Evolutionary conservation across 2,888 invertebrate species (phyloP).

Genomic region (Eupithecia tripunctaria): DNA sequence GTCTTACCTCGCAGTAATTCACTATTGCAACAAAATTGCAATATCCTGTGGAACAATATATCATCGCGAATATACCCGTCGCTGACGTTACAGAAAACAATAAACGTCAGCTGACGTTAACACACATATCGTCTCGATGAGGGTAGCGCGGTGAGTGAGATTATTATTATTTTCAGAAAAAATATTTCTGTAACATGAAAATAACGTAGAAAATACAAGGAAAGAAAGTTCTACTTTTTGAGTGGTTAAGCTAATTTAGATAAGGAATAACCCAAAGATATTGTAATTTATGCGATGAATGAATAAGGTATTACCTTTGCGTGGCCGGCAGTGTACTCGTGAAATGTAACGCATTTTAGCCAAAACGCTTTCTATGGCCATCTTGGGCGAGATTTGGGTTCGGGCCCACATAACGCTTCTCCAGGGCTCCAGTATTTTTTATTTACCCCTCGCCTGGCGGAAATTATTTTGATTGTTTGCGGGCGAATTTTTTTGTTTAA

Average conservation of each 20-base stretch:
- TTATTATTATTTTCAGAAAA: neutral
- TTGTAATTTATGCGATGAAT: neutral
- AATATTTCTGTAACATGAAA: neutral
- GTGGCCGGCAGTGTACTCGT: conserved; percentile 52
- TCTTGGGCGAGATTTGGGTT: conserved; percentile 60
- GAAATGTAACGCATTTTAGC: conserved; percentile 63
- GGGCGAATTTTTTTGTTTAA: conserved; percentile 44
- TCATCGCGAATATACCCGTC: conserved; percentile 50
- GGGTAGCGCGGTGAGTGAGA: neutral
- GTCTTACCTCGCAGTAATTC: conserved; percentile 50
- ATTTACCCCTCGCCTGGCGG: conserved; percentile 44
- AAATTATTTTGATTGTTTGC: conserved; percentile 49
- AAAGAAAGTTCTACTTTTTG: neutral
- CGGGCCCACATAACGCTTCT: conserved; percentile 57
- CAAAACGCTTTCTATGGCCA: conserved; percentile 67
- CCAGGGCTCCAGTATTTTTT: conserved; percentile 48
- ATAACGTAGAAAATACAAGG: neutral
- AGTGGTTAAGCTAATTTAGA: neutral
- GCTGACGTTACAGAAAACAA: conserved; percentile 52
- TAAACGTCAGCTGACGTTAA: conserved; percentile 44
- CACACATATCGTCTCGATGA: conserved; percentile 1
- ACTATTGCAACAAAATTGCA: conserved; percentile 59
- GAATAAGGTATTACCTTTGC: conserved; percentile 20
- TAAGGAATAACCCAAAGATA: neutral
- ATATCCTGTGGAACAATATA: conserved; percentile 53